Conservation (phyloP, 2,797 vertebrate species). For the Florisuga fusca region DNA sequence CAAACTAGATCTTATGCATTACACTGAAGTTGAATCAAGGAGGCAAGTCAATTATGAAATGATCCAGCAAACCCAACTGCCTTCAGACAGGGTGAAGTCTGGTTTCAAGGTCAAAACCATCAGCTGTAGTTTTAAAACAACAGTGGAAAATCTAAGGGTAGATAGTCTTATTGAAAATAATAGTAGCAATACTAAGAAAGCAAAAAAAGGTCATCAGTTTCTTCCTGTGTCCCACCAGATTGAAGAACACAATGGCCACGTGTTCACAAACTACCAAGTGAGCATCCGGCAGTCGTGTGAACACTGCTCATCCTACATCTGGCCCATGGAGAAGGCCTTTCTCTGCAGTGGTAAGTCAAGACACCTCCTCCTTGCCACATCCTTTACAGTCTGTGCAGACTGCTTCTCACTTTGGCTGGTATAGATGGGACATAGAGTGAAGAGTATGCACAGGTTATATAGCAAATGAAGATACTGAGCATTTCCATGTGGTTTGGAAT, state of each 20-base stretch:
- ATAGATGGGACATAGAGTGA: accelerated
- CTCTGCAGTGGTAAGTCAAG: slow-evolving; percentile 92
- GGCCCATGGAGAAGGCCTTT: slow-evolving; percentile 98
- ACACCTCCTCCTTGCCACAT: neutral
- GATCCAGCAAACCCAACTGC: neutral
- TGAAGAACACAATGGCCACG: slow-evolving; percentile 90
- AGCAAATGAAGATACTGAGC: neutral
- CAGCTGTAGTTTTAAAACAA: neutral
- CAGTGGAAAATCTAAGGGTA: neutral
- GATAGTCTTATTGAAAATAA: neutral
- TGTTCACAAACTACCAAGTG: slow-evolving; percentile 93
- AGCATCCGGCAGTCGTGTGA: slow-evolving; percentile 97
- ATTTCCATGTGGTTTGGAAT: neutral
- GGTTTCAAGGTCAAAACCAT: neutral
- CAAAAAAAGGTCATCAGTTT: neutral
- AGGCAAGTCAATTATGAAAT: neutral
- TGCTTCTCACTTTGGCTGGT: neutral
- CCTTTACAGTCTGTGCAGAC: accelerated
- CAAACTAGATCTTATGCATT: neutral
- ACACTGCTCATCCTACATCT: slow-evolving; percentile 94
- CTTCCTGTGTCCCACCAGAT: slow-evolving; percentile 75
- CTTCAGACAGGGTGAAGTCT: neutral
- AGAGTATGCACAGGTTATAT: accelerated
- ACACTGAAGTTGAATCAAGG: neutral
- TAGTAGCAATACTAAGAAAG: neutral